A percentile compares a stretch with the other conserved stretches of the same genome.
Conservation (phyloP, 2,888 invertebrate genomes). For the Digitonthophagus gazella region DNA sequence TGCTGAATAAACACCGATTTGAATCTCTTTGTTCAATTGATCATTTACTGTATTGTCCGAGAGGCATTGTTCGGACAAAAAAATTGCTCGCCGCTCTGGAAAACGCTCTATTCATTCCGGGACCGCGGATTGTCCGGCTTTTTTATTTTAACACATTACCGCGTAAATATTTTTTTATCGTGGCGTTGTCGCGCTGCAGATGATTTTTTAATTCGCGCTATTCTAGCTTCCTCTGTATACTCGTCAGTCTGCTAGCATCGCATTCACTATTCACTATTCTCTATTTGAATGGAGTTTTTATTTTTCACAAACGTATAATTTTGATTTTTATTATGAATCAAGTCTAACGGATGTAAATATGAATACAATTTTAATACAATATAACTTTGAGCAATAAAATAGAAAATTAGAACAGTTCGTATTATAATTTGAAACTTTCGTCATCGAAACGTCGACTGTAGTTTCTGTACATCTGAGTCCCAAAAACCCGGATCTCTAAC, state of each 20-base stretch:
- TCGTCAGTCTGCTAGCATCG: neutral
- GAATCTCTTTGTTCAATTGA: slow-evolving; percentile 47
- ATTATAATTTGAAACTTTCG: neutral
- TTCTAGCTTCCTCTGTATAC: slow-evolving; percentile 14
- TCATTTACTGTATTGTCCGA: slow-evolving; percentile 45
- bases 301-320: neutral
- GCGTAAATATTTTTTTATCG: slow-evolving; percentile 34
- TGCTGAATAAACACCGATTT: slow-evolving; percentile 50
- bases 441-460: no score
- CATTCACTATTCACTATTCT: neutral
- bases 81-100: slow-evolving; percentile 33
- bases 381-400: no score
- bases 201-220: slow-evolving; percentile 25
- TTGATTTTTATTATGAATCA: no score
- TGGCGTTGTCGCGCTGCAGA: slow-evolving; percentile 20
- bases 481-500: no score
- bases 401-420: neutral
- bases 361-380: no score
- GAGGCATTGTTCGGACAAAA: slow-evolving; percentile 40
- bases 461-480: no score
- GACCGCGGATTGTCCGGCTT: slow-evolving; percentile 6
- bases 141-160: slow-evolving; percentile 14
- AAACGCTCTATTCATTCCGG: slow-evolving; percentile 25
- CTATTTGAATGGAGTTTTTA: neutral
- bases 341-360: neutral